Base-by-base conservation (phyloP, 1,140 invertebrate genomes). In the Holcopasites calliopsidis region DNA sequence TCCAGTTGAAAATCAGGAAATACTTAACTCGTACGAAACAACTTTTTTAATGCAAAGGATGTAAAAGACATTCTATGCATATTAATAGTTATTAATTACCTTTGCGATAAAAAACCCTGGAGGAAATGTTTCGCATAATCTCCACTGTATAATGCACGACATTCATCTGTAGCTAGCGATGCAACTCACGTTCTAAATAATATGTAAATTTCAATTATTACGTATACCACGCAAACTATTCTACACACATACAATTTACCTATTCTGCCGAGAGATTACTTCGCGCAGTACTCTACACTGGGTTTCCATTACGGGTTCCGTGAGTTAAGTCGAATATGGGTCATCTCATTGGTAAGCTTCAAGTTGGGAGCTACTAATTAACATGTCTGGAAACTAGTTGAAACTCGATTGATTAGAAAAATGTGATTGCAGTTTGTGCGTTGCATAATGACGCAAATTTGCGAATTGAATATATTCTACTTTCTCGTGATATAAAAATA, bases 121-220 rank as follows among this genome's bases (percentile, higher is more conserved):
- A 11, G 44, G 11, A 47, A 11, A 1, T 47, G n/a, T 28, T 28
- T 16, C 52, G n/a, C 3, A 38, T 38, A 50, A 33, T 40, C 40
- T 58, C 7, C 57, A 58, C 40, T 58, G 28, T 38, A 21, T 16
- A 8, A 55, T 23, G n/a, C 44, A 47, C 21, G 11, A 16, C 16
- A 18, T 49, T 33, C 23, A 16, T 47, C 26, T n/a, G 16, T 31
- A 8, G 28, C 18, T 13, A 47, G 7, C 5, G 10, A 64, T 49
- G 28, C 42, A 47, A 31, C 42, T 49, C 61, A 49, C 28, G 42
- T 64, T 47, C 42, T 11, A 35, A n/a, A 16, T 64, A 49, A 49
- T 64, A 64, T 21, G 61, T 64, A 49, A 64, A 64, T 64, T 31
- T 47, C 18, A 33, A 49, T 64, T 33, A 64, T 64, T 64, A 64